Evolutionary conservation across 1,140 invertebrate genomes (phyloP).

Genomic region (Aphelinus atriplicis): DNA sequence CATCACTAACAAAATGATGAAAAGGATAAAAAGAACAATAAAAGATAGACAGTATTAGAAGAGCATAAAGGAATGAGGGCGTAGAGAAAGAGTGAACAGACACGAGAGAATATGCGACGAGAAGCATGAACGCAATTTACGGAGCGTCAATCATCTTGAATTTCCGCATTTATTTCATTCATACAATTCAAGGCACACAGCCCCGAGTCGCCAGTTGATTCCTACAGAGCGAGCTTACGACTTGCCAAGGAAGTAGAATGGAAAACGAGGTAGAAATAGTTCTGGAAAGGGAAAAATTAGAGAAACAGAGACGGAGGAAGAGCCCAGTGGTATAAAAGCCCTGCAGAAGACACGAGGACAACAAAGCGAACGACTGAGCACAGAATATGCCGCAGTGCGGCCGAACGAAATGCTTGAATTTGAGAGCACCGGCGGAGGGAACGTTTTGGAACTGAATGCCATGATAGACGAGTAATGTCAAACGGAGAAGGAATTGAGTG

Average conservation of each 20-base stretch:
- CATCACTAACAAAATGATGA: not conserved
- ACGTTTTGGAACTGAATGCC: no score
- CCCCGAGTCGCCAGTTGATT: not conserved
- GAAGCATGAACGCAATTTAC: not conserved
- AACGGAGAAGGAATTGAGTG: no score
- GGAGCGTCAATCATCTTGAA: not conserved
- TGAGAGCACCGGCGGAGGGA: no score
- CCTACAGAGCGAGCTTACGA: not conserved
- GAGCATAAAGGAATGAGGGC: not conserved
- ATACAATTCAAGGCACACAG: not conserved
- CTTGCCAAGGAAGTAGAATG: not conserved
- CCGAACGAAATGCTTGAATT: no score
- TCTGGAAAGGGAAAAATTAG: not conserved
- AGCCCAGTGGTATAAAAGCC: not conserved
- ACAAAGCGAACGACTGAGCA: not conserved
- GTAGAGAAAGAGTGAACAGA: not conserved
- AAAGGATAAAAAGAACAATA: no score
- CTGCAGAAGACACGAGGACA: not conserved
- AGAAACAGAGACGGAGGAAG: not conserved
- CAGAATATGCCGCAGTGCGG: not conserved
- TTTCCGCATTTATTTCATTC: constrained; percentile 12
- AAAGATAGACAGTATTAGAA: no score
- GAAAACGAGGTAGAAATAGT: not conserved
- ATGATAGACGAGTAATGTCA: no score
- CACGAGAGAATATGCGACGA: not conserved